phyloP scores from a whole-genome alignment of 2,113 vertebrate species.

The Tringa solitaria region DNA sequence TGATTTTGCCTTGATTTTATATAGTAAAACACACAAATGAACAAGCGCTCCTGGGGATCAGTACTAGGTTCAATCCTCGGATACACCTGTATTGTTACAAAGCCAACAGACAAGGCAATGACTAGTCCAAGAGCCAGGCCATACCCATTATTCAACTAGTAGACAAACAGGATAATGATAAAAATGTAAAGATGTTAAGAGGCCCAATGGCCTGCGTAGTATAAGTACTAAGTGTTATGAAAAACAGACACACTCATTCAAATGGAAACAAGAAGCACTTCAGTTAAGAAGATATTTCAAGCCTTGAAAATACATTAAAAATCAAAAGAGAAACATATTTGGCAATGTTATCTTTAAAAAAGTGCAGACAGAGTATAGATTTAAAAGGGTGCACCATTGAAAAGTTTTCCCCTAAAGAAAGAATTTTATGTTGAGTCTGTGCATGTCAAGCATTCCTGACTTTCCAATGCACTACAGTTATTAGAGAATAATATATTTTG shows the following conservation, averaged over 20 bases:
- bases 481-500: not conserved
- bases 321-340: not conserved
- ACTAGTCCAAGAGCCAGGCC: not conserved
- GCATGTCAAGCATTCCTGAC: not conserved
- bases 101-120: slow-evolving; percentile 23
- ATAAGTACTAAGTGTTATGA: not conserved
- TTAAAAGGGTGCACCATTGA: not conserved
- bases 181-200: slow-evolving; percentile 9
- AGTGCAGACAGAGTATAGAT: not conserved
- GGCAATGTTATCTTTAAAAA: slow-evolving; percentile 46
- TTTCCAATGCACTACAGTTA: not conserved
- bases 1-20: not conserved
- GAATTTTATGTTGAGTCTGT: not conserved
- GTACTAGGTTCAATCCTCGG: not conserved
- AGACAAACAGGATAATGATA: not conserved
- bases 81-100: not conserved
- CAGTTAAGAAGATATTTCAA: not conserved
- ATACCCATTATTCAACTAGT: not conserved
- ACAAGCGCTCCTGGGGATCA: not conserved
- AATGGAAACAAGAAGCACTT: slow-evolving; percentile 29
- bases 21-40: not conserved
- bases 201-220: slow-evolving; percentile 1
- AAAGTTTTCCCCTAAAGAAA: not conserved
- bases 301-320: not conserved
- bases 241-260: not conserved